Conservation (phyloP, 2,888 invertebrate species). For the Netelia melanura region DNA sequence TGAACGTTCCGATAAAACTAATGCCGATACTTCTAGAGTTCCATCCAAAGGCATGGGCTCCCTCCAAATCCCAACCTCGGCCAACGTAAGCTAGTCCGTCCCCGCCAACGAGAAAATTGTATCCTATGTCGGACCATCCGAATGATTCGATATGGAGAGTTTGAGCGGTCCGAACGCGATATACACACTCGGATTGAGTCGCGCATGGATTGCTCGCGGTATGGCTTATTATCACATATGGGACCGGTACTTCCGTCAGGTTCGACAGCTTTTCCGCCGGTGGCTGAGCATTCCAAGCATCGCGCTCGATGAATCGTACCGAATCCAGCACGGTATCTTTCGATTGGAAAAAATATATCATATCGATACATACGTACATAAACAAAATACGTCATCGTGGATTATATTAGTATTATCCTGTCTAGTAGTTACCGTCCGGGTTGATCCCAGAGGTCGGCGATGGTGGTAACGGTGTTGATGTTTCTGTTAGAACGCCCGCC, state of each 20-base stretch:
- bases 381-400: no score
- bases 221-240: conserved; percentile 81
- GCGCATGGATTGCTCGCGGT: conserved; percentile 81
- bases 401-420: background rate
- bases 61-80: conserved; percentile 90
- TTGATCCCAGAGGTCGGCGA: conserved; percentile 47
- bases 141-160: conserved; percentile 88
- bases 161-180: conserved; percentile 76
- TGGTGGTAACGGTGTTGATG: conserved; percentile 4
- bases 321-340: conserved; percentile 75
- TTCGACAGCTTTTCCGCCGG: conserved; percentile 76
- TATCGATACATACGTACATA: no score
- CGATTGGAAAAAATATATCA: conserved; percentile 13
- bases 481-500: conserved; percentile 29
- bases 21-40: conserved; percentile 90
- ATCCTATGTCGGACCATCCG: conserved; percentile 89
- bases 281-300: conserved; percentile 90
- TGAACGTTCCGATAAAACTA: conserved; percentile 91
- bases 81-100: conserved; percentile 91
- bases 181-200: conserved; percentile 75
- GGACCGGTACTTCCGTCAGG: conserved; percentile 75
- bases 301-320: conserved; percentile 87
- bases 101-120: conserved; percentile 92
- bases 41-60: conserved; percentile 90
- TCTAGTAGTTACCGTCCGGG: conserved; percentile 53